These are phyloP conservation scores for Actias luna DNA, from an alignment of 2,888 invertebrate species.

Conservation along the genomic window DNA sequence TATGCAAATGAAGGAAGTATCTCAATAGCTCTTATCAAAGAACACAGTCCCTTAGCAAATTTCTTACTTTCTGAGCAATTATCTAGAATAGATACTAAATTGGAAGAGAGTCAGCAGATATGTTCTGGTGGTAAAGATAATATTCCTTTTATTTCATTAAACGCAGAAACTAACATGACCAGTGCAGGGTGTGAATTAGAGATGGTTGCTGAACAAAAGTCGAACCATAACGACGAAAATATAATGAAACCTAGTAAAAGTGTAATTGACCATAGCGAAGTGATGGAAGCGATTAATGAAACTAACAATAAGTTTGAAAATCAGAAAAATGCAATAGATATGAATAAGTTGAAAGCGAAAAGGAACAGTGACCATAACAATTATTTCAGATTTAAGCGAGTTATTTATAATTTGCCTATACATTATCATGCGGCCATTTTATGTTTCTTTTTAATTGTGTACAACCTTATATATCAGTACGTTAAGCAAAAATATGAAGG, in stretches of 20 bases:
- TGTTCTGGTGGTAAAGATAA: slow-evolving; percentile 44
- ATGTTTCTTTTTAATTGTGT: slow-evolving; percentile 77
- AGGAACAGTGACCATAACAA: slow-evolving; percentile 61
- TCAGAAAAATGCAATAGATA: slow-evolving; percentile 27
- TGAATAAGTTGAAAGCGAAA: slow-evolving; percentile 39
- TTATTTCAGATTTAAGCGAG: slow-evolving; percentile 56
- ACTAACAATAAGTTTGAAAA: slow-evolving; percentile 25
- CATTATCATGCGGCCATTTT: slow-evolving; percentile 78
- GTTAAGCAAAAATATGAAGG: slow-evolving; percentile 71
- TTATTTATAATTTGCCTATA: slow-evolving; percentile 74
- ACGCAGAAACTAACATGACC: slow-evolving; percentile 35
- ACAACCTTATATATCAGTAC: slow-evolving; percentile 77
- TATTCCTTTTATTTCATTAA: slow-evolving; percentile 29
- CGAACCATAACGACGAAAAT: not conserved
- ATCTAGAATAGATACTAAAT: slow-evolving; percentile 67
- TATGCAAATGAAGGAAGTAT: not conserved
- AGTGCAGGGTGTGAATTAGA: slow-evolving; percentile 13
- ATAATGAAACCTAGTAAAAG: not conserved
- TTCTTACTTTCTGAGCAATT: slow-evolving; percentile 64
- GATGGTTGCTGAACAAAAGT: not conserved
- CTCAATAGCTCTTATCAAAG: slow-evolving; percentile 36
- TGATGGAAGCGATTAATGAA: slow-evolving; percentile 16
- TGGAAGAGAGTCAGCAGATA: slow-evolving; percentile 69
- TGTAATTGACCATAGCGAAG: not conserved
- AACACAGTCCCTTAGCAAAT: slow-evolving; percentile 63